Conservation (phyloP, 2,797 vertebrate species). For the Melanotaenia maccullochi region DNA sequence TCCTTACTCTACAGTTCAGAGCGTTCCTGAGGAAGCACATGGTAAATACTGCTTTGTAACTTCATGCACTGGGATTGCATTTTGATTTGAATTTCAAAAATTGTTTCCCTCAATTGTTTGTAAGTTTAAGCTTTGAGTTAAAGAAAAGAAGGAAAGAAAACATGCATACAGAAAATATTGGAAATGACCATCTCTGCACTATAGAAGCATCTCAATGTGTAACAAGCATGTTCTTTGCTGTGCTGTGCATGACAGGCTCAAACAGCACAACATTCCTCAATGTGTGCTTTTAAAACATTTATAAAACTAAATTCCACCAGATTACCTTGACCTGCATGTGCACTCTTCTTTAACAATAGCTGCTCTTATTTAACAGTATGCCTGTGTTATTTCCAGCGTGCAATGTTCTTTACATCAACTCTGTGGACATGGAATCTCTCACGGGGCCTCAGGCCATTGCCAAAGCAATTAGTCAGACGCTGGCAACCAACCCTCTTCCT, state of each 20-base stretch:
- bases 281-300: neutral
- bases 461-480: conserved; percentile 90
- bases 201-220: neutral
- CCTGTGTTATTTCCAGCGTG: conserved; percentile 84
- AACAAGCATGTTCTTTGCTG: neutral
- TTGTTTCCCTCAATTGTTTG: neutral
- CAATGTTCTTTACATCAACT: conserved; percentile 95
- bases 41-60: conserved; percentile 76
- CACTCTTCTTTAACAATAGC: accelerated
- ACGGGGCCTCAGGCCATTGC: conserved; percentile 95
- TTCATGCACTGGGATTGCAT: conserved; percentile 30
- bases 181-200: neutral
- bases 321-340: conserved; percentile 27
- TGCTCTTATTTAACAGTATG: neutral
- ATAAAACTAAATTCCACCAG: neutral
- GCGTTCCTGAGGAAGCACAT: conserved; percentile 79
- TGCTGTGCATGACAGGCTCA: conserved; percentile 35
- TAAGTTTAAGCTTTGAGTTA: neutral
- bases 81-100: conserved; percentile 14
- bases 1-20: conserved; percentile 76
- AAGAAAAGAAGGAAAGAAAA: neutral
- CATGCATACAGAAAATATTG: conserved; percentile 28
- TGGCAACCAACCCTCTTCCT: conserved; percentile 86
- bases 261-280: neutral
- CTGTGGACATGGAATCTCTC: conserved; percentile 98